phyloP scores from a whole-genome alignment of 92 coral and sea anemone species.

The Paragorgia papillata region DNA sequence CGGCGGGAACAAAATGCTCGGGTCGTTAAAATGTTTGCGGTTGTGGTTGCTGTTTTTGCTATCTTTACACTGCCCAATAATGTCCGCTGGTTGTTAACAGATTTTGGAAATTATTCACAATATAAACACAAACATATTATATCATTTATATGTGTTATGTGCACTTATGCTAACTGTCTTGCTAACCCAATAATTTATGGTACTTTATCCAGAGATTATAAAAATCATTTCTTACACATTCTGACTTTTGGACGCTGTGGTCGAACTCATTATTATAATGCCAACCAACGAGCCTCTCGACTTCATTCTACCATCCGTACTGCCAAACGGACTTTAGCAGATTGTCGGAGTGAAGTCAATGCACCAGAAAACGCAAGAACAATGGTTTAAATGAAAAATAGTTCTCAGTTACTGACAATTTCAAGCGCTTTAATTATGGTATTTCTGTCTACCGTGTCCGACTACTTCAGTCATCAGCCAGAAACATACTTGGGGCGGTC shows the following conservation, averaged over 20 bases:
- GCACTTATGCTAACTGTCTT: slow-evolving; percentile 87
- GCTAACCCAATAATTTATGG: slow-evolving; percentile 90
- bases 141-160: slow-evolving; percentile 77
- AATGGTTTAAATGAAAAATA: not conserved
- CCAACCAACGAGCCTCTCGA: not conserved
- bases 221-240: slow-evolving; percentile 59
- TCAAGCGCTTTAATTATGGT: too few relatives aligned
- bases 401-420: too few relatives aligned
- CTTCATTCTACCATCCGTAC: not conserved
- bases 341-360: not conserved
- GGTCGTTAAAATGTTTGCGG: slow-evolving; percentile 91
- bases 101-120: slow-evolving; percentile 70
- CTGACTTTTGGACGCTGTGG: slow-evolving; percentile 31
- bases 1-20: slow-evolving; percentile 76
- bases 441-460: too few relatives aligned
- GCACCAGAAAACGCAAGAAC: not conserved
- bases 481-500: too few relatives aligned
- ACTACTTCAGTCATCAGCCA: too few relatives aligned
- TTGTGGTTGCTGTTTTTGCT: slow-evolving; percentile 86
- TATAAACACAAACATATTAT: slow-evolving; percentile 57
- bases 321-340: not conserved
- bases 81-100: slow-evolving; percentile 91
- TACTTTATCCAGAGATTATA: slow-evolving; percentile 83
- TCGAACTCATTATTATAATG: not conserved
- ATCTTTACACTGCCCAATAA: slow-evolving; percentile 92